Evolutionary conservation across 2,888 invertebrate genomes (phyloP).

Genomic region (Schizaphis graminum): DNA sequence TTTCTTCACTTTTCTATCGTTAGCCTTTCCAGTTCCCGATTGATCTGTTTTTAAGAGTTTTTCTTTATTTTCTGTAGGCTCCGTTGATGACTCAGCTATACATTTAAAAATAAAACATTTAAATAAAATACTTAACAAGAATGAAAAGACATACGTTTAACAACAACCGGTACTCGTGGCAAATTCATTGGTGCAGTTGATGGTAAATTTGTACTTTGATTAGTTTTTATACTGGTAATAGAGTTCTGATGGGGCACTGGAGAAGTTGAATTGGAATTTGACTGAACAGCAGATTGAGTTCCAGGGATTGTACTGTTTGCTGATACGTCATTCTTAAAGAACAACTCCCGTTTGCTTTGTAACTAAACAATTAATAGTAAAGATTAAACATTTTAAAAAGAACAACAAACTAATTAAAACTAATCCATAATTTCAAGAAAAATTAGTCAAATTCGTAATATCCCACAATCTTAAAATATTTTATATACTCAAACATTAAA

Average conservation of each 20-base stretch:
- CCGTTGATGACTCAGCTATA: conserved; percentile 52
- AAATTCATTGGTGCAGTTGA: conserved; percentile 59
- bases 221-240: conserved; percentile 72
- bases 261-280: conserved; percentile 71
- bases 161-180: conserved; percentile 49
- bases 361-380: conserved; percentile 74
- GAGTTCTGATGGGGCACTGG: conserved; percentile 73
- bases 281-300: conserved; percentile 73
- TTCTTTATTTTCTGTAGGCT: conserved; percentile 66
- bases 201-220: conserved; percentile 57
- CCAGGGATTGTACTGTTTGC: conserved; percentile 72
- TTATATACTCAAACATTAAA: neutral
- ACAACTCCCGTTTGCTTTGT: conserved; percentile 88
- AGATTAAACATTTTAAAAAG: conserved; percentile 68
- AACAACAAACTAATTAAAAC: conserved; percentile 4
- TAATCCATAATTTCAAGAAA: neutral
- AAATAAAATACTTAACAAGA: neutral
- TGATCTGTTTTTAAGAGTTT: conserved; percentile 68
- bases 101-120: conserved; percentile 9
- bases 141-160: conserved; percentile 46
- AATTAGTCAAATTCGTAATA: neutral
- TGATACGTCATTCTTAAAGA: conserved; percentile 78
- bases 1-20: conserved; percentile 79
- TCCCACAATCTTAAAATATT: conserved; percentile 44
- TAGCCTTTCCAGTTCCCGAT: conserved; percentile 43